These are phyloP conservation scores for Panopea generosa DNA, from an alignment of 2,888 invertebrate genomes.

Conservation along the genomic window DNA sequence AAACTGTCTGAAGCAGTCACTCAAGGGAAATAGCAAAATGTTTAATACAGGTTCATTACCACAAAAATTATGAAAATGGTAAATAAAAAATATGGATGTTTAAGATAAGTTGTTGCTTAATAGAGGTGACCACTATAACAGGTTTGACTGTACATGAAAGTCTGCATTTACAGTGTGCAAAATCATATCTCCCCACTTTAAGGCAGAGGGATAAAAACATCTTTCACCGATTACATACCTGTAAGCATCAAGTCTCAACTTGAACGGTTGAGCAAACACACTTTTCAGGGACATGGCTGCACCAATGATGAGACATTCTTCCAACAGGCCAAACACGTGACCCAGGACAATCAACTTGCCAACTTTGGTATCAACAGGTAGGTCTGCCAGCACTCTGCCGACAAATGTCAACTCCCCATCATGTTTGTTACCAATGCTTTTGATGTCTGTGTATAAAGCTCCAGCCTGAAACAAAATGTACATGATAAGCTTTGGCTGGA, in stretches of 20 bases:
- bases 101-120: no score
- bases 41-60: no score
- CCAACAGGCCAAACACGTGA: constrained; percentile 93
- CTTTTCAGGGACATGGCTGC: constrained; percentile 93
- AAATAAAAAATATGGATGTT: no score
- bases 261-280: constrained; percentile 91
- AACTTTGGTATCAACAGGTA: constrained; percentile 93
- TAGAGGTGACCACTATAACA: no score
- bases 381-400: constrained; percentile 92
- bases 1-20: no score
- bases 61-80: no score
- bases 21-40: no score
- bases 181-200: no score
- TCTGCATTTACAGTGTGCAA: no score
- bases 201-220: no score
- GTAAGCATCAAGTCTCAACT: constrained; percentile 87
- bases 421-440: constrained; percentile 85
- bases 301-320: constrained; percentile 94
- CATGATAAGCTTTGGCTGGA: no score
- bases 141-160: no score
- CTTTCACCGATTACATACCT: constrained; percentile 80
- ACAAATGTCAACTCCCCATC: constrained; percentile 96
- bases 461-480: constrained; percentile 88
- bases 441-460: constrained; percentile 89
- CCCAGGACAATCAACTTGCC: constrained; percentile 95